Evolutionary conservation across 2,797 vertebrate species (phyloP).

Genomic region (Leuciscus waleckii): DNA sequence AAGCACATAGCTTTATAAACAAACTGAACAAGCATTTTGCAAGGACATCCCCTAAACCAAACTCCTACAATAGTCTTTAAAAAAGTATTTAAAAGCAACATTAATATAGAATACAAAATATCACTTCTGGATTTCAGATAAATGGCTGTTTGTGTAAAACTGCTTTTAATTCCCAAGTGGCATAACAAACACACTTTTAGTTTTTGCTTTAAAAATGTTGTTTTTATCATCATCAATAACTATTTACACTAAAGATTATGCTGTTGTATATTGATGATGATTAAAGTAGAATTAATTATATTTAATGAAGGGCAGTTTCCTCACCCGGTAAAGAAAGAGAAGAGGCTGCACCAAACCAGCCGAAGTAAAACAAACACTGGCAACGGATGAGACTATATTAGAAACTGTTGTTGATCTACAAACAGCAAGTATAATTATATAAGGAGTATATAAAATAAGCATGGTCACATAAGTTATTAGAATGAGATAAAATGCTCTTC

Average conservation of each 20-base stretch:
- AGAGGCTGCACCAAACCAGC: constrained; percentile 7
- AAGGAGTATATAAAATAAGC: not conserved
- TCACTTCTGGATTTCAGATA: not conserved
- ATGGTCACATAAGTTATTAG: not conserved
- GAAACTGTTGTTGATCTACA: not conserved
- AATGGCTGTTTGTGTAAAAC: not conserved
- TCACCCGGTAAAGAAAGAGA: constrained; percentile 15
- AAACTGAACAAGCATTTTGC: not conserved
- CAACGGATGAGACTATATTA: not conserved
- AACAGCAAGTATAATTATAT: not conserved
- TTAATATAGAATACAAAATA: not conserved
- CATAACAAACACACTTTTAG: not conserved
- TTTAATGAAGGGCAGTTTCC: constrained; percentile 12
- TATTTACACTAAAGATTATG: not conserved
- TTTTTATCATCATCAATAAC: not conserved
- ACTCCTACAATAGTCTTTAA: not conserved
- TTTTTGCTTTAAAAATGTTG: no score
- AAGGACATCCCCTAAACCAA: not conserved
- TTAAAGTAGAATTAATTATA: not conserved
- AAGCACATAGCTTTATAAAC: not conserved
- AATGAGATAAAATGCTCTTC: not conserved
- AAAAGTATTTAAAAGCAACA: not conserved
- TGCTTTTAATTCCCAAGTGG: not conserved
- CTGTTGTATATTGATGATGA: not conserved
- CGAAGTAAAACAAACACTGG: not conserved